Base-by-base conservation (phyloP, 2,113 vertebrate genomes). In the Paralichthys olivaceus region DNA sequence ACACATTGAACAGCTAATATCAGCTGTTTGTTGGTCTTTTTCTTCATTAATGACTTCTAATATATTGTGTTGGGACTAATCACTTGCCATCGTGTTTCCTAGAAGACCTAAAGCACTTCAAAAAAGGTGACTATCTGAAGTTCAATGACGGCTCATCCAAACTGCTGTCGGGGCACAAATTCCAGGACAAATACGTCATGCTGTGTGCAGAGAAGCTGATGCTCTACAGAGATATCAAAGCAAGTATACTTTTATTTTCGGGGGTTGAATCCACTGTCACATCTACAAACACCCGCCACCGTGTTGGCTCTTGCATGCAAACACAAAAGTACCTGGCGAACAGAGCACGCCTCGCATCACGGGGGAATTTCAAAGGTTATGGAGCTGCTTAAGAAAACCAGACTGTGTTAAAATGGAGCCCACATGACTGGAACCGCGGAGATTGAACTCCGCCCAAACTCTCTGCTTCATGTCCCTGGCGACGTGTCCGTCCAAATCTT, bases 211-310 rank as follows among this genome's bases (percentile, higher is more conserved):
- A 94, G 66, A 96, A 94, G 86, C 93, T 99, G 62, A 92, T 96
- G 72, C 86, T 99, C 58, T 98, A 96, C 92, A 97, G 96, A 85
- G 98, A 99, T 73, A 87, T 92, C 71, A 99, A 98, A 96, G 98
- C 98, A 81, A 73, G 91, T 54, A 34, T 14, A 23, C 55, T 29
- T 77, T 53, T 68, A 25, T 61, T 81, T 76, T 15, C 7, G 13
- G 43, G 43, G 43, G 22, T 47, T 47, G 53, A 58, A 77, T 71
- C 63, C 34, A 1, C 56, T 34, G 65, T 65, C 66, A 61, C 57
- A 55, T 59, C 62, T 7, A 49, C 29, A 67, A 83, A 83, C 67
- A 67, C 69, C 76, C 26, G 20, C 57, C 22, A 15, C 57, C 45
- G 3, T 51, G 14, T 49, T 19, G 40, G 29, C 45, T 49, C 19